Evolutionary conservation across 2,113 vertebrate species (phyloP), one percentile per base, ranked within the genome.

Genomic region (Protobothrops mucrosquamatus): DNA sequence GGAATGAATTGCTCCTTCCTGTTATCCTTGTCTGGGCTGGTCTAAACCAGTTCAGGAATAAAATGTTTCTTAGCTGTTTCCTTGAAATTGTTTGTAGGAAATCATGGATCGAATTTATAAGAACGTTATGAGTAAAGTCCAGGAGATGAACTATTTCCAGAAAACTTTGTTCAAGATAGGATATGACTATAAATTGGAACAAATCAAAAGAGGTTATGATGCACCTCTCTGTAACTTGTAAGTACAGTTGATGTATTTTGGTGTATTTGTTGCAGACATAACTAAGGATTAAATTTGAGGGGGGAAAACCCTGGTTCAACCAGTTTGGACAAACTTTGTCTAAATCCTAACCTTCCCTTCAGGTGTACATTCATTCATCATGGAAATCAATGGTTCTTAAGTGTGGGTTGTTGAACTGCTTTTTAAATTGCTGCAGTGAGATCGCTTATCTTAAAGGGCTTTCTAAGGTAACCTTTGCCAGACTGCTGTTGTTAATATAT

Each of bases 31-130:
- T 11, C 15, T 54, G 7, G 92, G 26, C 93, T 94, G 26, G 5
- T 94, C 20, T 69, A 91, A 18, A 0, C 95, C 93, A 26, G 59
- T 14, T 87, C 81, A n/a, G 6, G 0, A 55, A 52, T 94, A 88
- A 23, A 91, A 95, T 86, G 96, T 92, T 94, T 93, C 6, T 54
- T 96, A 88, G 85, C 18, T 23, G 7, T 29, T 14, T 6, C 11
- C 48, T 87, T 89, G 23, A 56, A 26, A 26, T 91, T 52, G 4
- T 18, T 52, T 81, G 1, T 93, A 99, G 99, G 99, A 99, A 98
- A 99, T 99, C 69, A 99, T 99, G 99, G 99, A 99, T 96, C 98
- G 99, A 92, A 99, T 99, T 97, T 99, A 99, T 97, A 99, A 99
- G 97, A 99, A 98, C 1, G 99, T 99, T 91, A 99, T 99, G 99